Evolutionary conservation across 37 sponge, comb jelly and placozoan species (phyloP).

Genomic region (Mnemiopsis leidyi): DNA sequence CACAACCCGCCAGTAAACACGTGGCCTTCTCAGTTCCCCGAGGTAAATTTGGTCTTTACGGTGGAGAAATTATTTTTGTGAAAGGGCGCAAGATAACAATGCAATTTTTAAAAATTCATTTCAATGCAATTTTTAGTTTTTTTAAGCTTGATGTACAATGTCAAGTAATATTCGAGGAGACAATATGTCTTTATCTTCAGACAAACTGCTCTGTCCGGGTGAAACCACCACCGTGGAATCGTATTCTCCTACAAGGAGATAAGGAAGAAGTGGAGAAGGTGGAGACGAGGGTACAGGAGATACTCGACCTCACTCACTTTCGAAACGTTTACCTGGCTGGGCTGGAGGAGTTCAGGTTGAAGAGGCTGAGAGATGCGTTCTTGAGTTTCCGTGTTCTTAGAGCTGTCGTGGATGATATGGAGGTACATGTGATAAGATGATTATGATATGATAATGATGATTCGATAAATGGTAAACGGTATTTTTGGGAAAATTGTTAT

Average conservation of each 20-base stretch:
- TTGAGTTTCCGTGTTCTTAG: not conserved
- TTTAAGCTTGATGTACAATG: no score
- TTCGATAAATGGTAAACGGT: no score
- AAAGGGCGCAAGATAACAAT: no score
- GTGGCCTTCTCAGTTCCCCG: not conserved
- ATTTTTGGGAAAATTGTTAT: no score
- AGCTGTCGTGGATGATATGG: not conserved
- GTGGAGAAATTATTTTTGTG: no score
- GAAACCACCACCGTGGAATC: not conserved
- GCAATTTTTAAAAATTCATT: not conserved
- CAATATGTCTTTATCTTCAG: not conserved
- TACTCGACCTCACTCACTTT: not conserved
- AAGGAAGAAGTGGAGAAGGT: not conserved
- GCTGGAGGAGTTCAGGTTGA: no score
- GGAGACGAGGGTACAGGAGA: not conserved
- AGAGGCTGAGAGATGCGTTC: not conserved
- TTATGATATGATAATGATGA: no score
- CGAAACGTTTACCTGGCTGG: not conserved
- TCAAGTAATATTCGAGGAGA: no score
- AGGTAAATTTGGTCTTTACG: no score
- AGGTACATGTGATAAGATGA: no score
- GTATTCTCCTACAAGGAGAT: not conserved
- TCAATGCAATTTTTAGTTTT: not conserved
- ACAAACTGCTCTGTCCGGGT: not conserved
- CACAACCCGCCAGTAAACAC: not conserved